Conservation (phyloP, 2,888 invertebrate species). For the Abscondita cerata region DNA sequence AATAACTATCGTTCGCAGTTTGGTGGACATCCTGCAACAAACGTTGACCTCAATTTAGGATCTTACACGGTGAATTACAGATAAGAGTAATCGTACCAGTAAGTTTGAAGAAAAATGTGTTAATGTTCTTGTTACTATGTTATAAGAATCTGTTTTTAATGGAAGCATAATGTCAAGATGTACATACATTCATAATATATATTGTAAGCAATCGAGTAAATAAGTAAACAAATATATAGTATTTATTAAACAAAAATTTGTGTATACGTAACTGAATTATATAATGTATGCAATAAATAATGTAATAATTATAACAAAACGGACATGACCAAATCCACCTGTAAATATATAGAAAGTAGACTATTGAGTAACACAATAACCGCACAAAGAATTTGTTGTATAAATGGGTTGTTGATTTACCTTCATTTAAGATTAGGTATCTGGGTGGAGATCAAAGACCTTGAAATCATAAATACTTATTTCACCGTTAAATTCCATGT, state of each 20-base stretch:
- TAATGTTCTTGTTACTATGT: constrained; percentile 5
- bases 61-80: constrained; percentile 79
- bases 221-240: no score
- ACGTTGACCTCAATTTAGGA: constrained; percentile 75
- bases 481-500: not conserved
- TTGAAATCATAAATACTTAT: constrained; percentile 38
- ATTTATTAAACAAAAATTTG: constrained; percentile 3
- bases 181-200: no score
- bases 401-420: constrained; percentile 17
- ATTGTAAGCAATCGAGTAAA: no score
- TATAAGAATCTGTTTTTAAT: not conserved
- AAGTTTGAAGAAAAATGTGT: not conserved
- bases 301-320: not conserved
- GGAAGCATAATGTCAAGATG: not conserved
- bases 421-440: constrained; percentile 5
- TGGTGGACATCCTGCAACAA: constrained; percentile 74
- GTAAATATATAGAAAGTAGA: constrained; percentile 25
- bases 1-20: constrained; percentile 41
- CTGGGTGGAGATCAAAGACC: constrained; percentile 53
- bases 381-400: constrained; percentile 24
- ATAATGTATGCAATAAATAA: constrained; percentile 3
- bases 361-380: constrained; percentile 24
- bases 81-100: constrained; percentile 37
- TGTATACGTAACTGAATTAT: not conserved
- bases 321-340: constrained; percentile 19